These are phyloP conservation scores for Ctenodactylus gundi DNA, from an alignment of 2,113 vertebrate species.

Conservation along the genomic window DNA sequence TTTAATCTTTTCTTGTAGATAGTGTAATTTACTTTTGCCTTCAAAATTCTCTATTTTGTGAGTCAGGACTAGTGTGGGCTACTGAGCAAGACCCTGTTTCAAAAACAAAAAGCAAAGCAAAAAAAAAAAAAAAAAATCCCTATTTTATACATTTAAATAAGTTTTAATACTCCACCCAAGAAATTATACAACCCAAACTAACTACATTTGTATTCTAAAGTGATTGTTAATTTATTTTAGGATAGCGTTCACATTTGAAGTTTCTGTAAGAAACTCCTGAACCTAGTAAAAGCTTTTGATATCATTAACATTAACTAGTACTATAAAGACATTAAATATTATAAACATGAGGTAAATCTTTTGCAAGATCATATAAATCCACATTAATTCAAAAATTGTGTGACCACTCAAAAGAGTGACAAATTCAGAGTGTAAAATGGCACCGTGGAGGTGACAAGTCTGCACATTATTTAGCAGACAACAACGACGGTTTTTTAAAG, in stretches of 20 bases:
- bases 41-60: no score
- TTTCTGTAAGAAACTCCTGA: neutral
- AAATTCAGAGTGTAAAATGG: constrained; percentile 77
- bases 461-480: constrained; percentile 75
- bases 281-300: neutral
- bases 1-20: neutral
- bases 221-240: neutral
- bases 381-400: constrained; percentile 57
- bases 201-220: neutral
- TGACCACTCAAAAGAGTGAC: constrained; percentile 73
- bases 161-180: neutral
- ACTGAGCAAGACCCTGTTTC: no score
- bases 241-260: neutral
- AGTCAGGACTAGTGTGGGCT: no score
- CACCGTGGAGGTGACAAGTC: constrained; percentile 65
- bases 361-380: constrained; percentile 73
- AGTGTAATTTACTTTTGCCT: no score
- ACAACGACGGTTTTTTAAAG: constrained; percentile 61
- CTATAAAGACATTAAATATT: constrained; percentile 42
- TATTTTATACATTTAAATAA: neutral
- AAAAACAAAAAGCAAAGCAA: no score
- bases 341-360: constrained; percentile 67
- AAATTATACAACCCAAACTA: neutral
- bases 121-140: no score
- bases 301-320: neutral